A percentile compares a stretch with the other conserved stretches of the same genome.
phyloP scores from a whole-genome alignment of 1,140 invertebrate species.

The Drosophila triauraria region DNA sequence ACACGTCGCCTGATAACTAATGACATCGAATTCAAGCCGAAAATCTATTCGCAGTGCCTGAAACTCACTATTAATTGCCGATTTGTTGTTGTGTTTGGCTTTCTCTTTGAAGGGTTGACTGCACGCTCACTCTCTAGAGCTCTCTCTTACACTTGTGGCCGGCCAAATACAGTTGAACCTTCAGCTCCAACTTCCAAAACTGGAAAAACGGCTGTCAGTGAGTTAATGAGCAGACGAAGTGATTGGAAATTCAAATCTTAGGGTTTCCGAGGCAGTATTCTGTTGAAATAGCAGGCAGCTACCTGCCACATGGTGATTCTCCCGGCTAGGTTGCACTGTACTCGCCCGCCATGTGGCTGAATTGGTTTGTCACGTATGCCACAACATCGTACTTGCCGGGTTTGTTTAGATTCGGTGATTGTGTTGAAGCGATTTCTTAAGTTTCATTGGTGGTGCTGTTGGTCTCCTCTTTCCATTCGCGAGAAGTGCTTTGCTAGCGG shows the following conservation, averaged over 20 bases:
- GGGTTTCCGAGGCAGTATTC: background rate
- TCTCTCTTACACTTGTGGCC: background rate
- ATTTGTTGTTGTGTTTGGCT: conserved; percentile 16
- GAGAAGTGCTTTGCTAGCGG: background rate
- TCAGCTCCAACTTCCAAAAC: background rate
- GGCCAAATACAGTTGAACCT: conserved; percentile 23
- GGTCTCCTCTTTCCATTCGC: conserved; percentile 6
- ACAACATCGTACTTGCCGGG: conserved; percentile 32
- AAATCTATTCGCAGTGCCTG: conserved; percentile 8
- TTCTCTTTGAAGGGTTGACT: conserved; percentile 9
- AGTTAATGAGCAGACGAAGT: background rate
- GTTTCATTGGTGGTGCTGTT: background rate
- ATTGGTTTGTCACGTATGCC: conserved; percentile 69
- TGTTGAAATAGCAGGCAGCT: no score
- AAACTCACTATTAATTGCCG: conserved; percentile 28
- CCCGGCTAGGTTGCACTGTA: conserved; percentile 6
- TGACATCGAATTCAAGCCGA: conserved; percentile 23
- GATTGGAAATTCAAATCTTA: conserved; percentile 14
- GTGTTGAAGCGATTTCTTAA: conserved; percentile 20
- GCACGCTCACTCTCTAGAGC: background rate
- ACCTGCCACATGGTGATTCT: background rate
- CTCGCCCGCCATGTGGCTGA: conserved; percentile 49
- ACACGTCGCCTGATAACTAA: conserved; percentile 49
- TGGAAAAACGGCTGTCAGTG: conserved; percentile 7
- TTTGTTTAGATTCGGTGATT: conserved; percentile 50